Conservation (phyloP, 2,888 invertebrate species). For the Craniophora ligustri region DNA sequence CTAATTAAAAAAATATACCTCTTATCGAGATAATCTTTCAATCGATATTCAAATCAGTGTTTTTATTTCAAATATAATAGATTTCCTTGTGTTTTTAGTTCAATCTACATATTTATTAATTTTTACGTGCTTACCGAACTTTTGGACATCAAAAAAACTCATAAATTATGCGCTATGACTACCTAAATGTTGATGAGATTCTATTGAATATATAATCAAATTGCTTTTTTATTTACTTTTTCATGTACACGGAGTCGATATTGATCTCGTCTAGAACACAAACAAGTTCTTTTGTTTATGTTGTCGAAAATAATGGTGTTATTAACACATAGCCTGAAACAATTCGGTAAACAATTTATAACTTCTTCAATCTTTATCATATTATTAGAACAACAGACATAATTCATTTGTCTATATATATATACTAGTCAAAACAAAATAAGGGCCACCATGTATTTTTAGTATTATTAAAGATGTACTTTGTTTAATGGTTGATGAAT, state of each 20-base stretch:
- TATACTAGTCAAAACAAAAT: too few relatives aligned
- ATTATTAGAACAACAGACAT: too few relatives aligned
- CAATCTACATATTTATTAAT: background rate
- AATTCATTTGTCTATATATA: too few relatives aligned
- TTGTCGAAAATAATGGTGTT: background rate
- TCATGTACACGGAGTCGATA: constrained; percentile 17
- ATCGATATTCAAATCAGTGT: too few relatives aligned
- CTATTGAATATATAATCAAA: constrained; percentile 9
- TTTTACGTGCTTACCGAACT: background rate
- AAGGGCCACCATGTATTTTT: too few relatives aligned
- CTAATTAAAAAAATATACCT: too few relatives aligned
- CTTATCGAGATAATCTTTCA: too few relatives aligned
- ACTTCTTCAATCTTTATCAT: too few relatives aligned
- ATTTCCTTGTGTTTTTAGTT: too few relatives aligned
- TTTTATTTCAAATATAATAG: too few relatives aligned
- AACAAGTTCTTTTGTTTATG: constrained; percentile 24
- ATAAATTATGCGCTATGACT: background rate
- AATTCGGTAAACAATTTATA: constrained; percentile 3
- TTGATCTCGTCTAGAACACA: constrained; percentile 22
- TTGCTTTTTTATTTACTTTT: constrained; percentile 23
- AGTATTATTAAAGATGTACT: too few relatives aligned
- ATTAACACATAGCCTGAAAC: constrained; percentile 3
- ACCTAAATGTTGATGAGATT: background rate
- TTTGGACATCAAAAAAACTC: background rate
- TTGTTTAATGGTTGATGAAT: too few relatives aligned